Conservation (phyloP, 2,888 invertebrate species). For the Eurytoma adleriae region DNA sequence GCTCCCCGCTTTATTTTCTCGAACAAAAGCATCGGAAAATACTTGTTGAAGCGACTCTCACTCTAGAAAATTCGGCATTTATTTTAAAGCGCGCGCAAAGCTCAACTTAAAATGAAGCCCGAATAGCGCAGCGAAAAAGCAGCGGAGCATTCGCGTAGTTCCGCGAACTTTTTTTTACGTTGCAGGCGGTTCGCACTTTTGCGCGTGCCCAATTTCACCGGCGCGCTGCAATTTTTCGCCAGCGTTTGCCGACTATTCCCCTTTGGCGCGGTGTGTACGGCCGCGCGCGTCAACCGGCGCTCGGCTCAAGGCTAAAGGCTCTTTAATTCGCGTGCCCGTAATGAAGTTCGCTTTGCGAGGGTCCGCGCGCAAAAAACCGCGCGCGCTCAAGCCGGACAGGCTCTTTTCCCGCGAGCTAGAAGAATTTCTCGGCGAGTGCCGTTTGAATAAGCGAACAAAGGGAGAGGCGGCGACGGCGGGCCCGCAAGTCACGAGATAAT, state of each 20-base stretch:
- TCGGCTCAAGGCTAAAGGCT: slow-evolving; percentile 23
- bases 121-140: no score
- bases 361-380: background rate
- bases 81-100: background rate
- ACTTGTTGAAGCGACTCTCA: background rate
- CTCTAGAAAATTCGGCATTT: background rate
- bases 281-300: slow-evolving; percentile 7
- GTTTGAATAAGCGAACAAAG: slow-evolving; percentile 51
- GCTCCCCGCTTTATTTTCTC: background rate
- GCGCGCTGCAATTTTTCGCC: background rate
- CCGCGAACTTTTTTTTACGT: background rate
- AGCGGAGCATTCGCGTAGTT: background rate
- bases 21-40: background rate
- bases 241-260: slow-evolving; percentile 8
- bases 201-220: background rate
- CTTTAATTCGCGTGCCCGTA: slow-evolving; percentile 41
- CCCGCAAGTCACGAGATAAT: slow-evolving; percentile 35
- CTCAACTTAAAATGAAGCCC: no score
- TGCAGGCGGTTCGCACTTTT: background rate
- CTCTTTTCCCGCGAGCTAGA: slow-evolving; percentile 7
- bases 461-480: background rate
- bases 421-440: slow-evolving; percentile 20
- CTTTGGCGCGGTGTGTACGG: slow-evolving; percentile 4
- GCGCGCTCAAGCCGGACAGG: background rate
- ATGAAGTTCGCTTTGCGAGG: slow-evolving; percentile 35